A percentile compares a stretch with the other conserved stretches of the same genome.
These are phyloP conservation scores for Nephrotoma appendiculata DNA, from an alignment of 2,888 invertebrate genomes.

Conservation along the genomic window DNA sequence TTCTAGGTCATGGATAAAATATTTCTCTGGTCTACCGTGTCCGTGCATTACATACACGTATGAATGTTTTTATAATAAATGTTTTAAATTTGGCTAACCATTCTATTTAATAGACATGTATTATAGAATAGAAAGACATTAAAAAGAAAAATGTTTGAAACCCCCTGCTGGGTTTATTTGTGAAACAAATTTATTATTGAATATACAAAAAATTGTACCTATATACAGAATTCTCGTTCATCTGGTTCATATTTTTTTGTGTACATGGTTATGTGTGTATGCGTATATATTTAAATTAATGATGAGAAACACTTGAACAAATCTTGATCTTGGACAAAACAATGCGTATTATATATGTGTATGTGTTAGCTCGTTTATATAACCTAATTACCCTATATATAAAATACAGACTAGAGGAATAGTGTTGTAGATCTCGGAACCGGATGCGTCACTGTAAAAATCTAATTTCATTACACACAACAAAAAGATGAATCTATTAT, in stretches of 20 bases:
- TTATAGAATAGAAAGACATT: background rate
- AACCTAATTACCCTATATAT: background rate
- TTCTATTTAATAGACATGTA: background rate
- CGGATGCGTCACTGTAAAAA: background rate
- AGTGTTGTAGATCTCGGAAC: background rate
- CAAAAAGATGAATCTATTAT: too few species aligned
- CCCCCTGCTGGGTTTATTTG: background rate
- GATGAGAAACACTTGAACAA: background rate
- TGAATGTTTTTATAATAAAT: background rate
- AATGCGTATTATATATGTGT: background rate
- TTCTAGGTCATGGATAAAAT: background rate
- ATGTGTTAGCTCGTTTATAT: background rate
- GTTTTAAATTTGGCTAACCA: background rate
- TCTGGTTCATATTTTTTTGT: background rate
- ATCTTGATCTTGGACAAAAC: background rate
- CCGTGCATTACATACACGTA: too few species aligned
- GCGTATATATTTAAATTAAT: background rate
- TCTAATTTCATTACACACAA: background rate
- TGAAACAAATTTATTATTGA: background rate
- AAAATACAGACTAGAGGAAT: background rate
- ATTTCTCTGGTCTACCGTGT: background rate
- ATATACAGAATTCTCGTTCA: background rate
- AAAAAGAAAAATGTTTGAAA: background rate
- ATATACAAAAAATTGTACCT: background rate
- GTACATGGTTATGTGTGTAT: background rate